Base-by-base conservation (phyloP, 1,140 invertebrate species). In the Drosophila littoralis region DNA sequence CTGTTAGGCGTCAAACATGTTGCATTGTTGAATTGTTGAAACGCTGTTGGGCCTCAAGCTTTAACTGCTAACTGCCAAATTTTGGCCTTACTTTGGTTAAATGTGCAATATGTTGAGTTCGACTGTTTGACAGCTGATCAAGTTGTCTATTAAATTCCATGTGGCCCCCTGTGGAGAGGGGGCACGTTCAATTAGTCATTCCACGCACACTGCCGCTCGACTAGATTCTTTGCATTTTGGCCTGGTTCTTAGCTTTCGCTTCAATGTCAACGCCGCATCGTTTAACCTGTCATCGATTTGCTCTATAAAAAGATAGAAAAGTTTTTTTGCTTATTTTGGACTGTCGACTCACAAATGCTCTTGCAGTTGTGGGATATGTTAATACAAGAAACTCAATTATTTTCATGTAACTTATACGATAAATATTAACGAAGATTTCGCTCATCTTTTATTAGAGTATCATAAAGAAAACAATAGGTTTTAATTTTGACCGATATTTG, bases 211-310 rank as follows among this genome's bases (percentile, higher is more conserved):
- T n/a, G 45, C 15, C 35, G 43, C n/a, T 50, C 28, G 36, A 58
- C 68, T 33, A 71, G 50, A 59, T 73, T 76, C 64, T 69, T 35
- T 28, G 28, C 66, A 73, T 74, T 77, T 77, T 74, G 77, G 77
- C 77, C 75, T 77, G 77, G 45, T 79, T 79, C 73, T 78, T 46
- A 40, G 83, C 83, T 86, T 86, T 86, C 83, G 83, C 84, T 89
- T 88, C 81, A 86, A 88, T 86, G 83, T 88, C 82, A 88, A 61
- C 52, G 59, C 48, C 42, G 69, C 40, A 70, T 74, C 65, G 55
- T 68, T 84, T 74, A 80, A 68, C 51, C 81, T 85, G 83, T 86
- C 83, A 86, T 88, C 79, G 79, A 86, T 79, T 75, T 88, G 79
- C 71, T 60, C 50, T 43, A 68, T 45, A 74, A 55, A 60, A 54